Evolutionary conservation across 2,113 vertebrate genomes (phyloP), one percentile per base, ranked within the genome.

Genomic region (Rhabdornis inornatus): DNA sequence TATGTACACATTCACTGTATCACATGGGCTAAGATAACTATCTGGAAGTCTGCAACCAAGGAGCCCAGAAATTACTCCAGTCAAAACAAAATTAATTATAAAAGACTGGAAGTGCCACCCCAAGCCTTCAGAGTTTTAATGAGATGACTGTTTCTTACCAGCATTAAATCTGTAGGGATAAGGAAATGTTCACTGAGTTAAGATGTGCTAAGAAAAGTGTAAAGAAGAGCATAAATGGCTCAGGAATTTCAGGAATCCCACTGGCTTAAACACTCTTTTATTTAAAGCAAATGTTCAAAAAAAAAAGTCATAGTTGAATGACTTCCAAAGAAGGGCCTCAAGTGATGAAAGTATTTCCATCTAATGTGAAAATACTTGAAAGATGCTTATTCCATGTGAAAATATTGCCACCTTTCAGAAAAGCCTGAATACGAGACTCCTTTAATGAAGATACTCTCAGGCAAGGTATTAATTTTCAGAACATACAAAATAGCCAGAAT

Each of bases 271-370:
- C 35, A 93, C 57, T 60, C 44, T 83, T 89, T 83, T 93, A 92
- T 94, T 95, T 94, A 94, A 96, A 93, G 65, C 69, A 64, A 95
- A 61, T 83, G 71, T 88, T 91, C 75, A n/a, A n/a, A n/a, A n/a
- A n/a, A n/a, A n/a, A n/a, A n/a, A n/a, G n/a, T 95, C 90, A 94
- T 90, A 95, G 86, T 49, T 95, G 95, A 96, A 87, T 79, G 79
- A 50, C 69, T 90, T 93, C 94, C 90, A 95, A 40, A 68, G 77
- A 94, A 94, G 52, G 71, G 82, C 82, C 85, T 91, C 75, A 86
- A 92, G 53, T 92, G 87, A 91, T 91, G 84, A 87, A 90, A 87
- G 74, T 89, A 84, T 86, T 96, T 92, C 87, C 60, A 83, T 81
- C 69, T 85, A 87, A 85, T 44, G 60, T 76, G 64, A 71, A 94